Base-by-base conservation (phyloP, 2,888 invertebrate species). In the Drosophila recens region DNA sequence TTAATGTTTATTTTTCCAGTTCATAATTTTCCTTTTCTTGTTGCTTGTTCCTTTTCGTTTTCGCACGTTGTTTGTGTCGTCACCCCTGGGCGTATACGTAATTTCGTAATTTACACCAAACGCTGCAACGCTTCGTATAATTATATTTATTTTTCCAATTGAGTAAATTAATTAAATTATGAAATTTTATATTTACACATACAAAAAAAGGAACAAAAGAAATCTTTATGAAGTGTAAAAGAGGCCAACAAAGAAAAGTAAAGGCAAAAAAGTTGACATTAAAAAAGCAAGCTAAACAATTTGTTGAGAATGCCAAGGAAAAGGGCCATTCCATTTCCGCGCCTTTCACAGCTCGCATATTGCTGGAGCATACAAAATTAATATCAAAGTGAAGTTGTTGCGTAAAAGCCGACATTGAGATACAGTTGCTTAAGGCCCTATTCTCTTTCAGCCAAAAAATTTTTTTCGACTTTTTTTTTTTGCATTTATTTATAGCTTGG, bases 81-180 rank as follows among this genome's bases (percentile, higher is more conserved):
- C n/a, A 43, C 34, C 20, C 11, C 38, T 0, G 45, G 56, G 34
- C 56, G 56, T 57, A 57, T 45, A 48, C 46, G 57, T 38, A 58
- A 58, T 62, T 57, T 45, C 46, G 57, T 38, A 58, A 58, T 62
- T 57, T 45, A 36, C 45, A 20, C 23, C 45, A 36, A 36, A 57
- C 43, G 56, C 43, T 34, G 20, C 43, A 56, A 34, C 20, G 34
- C 15, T 27, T 36, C 56, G 56, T 15, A n/a, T 58, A 48, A 58
- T 58, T 58, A 38, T 38, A 58, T 58, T 58, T n/a, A 58, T 58
- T 38, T 20, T 38, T 38, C 27, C 58, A 38, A 58, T 58, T 38
- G 58, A 38, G 58, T 27, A 58, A 58, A 58, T 58, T 48, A 53
- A 54, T 53, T 49, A 34, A 48, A 58, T 58, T 58, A 38, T 58